A percentile compares a stretch with the other conserved stretches of the same genome.
These are phyloP conservation scores for Paralichthys olivaceus DNA, from an alignment of 2,113 vertebrate genomes.

Conservation along the genomic window DNA sequence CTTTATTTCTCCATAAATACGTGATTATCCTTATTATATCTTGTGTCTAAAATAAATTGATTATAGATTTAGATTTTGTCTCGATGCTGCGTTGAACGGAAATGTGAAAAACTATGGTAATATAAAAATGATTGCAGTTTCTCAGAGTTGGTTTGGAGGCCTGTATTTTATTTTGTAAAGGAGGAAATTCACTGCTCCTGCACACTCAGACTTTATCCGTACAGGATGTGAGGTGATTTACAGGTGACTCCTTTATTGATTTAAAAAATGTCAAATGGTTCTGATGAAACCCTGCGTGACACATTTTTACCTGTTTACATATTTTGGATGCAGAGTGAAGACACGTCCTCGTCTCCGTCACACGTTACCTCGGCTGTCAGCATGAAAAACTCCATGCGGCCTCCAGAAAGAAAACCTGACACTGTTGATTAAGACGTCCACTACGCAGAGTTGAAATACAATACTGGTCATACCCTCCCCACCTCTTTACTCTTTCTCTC, in stretches of 20 bases:
- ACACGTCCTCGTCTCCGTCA: slow-evolving; percentile 16
- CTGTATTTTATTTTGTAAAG: too few relatives aligned
- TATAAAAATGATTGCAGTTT: too few relatives aligned
- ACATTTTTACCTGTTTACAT: too few relatives aligned
- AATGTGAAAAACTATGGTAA: not conserved
- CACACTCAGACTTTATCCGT: too few relatives aligned
- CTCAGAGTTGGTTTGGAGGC: too few relatives aligned
- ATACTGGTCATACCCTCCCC: slow-evolving; percentile 61
- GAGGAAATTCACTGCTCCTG: too few relatives aligned
- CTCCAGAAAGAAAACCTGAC: slow-evolving; percentile 83
- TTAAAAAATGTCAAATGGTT: too few relatives aligned
- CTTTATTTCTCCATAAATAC: not conserved
- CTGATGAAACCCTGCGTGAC: too few relatives aligned
- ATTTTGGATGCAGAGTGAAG: not conserved
- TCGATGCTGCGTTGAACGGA: not conserved
- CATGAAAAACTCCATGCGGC: slow-evolving; percentile 62
- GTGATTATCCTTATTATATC: too few relatives aligned
- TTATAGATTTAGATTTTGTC: too few relatives aligned
- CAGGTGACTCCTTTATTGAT: too few relatives aligned
- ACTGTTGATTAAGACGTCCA: slow-evolving; percentile 87
- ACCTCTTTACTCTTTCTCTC: not conserved
- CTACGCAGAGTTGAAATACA: slow-evolving; percentile 89
- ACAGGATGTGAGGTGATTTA: too few relatives aligned
- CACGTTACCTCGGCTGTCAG: slow-evolving; percentile 58
- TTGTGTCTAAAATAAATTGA: not conserved